Evolutionary conservation across 2,888 invertebrate species (phyloP), one percentile per base, ranked within the genome.

Genomic region (Tholera decimalis): DNA sequence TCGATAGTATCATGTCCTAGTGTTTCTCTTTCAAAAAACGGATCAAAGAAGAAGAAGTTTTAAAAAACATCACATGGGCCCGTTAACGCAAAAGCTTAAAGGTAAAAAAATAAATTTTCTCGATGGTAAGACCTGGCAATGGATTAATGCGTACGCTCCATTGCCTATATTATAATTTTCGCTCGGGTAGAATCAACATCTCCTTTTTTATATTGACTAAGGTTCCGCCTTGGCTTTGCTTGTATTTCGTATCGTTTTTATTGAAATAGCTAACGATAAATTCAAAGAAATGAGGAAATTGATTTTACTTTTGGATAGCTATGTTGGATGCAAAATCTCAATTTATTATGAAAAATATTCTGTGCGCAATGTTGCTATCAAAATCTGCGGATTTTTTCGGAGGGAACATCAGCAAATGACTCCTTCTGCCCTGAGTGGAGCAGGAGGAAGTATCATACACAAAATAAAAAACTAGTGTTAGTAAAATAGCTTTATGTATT

Each of bases 111-210:
- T 82, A 80, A 82, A 73, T 68, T 73, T 75, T 77, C 80, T 84
- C 58, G 50, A 54, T 58, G 83, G 83, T 82, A 83, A 78, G 85
- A 87, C 83, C 63, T 76, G 76, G 81, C 84, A 88, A 88, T 88
- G 93, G 91, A 91, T 93, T 94, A 93, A 85, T 80, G 68, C 82
- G 86, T 88, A 91, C 91, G 93, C 93, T 92, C 91, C 93, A 92
- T 92, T 93, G 93, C 92, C 91, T 89, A 91, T 89, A 91, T 93
- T 91, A 92, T 90, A 88, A 91, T 90, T 91, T 91, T 88, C 85
- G 88, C 86, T 83, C 77, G 84, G 65, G 66, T 84, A 84, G 83
- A 88, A 88, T 88, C 82, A 86, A 82, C 81, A 59, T 83, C 78
- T 73, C 80, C 2, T 55, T 73, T 78, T 80, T 67, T 54, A 65